Percentiles rank a stretch among this genome's conserved stretches.
Evolutionary conservation across 2,113 vertebrate genomes (phyloP).

Genomic region (Gnathonemus longibarbis): DNA sequence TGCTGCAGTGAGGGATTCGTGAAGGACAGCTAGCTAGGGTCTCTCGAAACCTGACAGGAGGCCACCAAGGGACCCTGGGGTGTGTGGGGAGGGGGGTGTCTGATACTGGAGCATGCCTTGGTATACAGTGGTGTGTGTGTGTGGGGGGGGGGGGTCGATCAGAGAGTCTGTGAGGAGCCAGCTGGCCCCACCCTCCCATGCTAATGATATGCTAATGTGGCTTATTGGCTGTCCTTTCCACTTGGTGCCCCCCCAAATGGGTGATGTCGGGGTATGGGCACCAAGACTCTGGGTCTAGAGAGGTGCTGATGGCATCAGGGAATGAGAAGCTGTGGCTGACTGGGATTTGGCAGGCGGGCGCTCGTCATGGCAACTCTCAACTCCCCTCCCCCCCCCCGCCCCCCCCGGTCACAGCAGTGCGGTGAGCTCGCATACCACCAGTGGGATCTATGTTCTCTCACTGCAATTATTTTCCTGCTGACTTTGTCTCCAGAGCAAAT

Average conservation of each 20-base stretch:
- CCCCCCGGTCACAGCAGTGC: not conserved
- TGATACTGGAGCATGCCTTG: not conserved
- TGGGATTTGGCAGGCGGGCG: not conserved
- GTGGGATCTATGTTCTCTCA: constrained; percentile 7
- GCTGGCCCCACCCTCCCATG: not conserved
- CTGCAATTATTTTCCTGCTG: constrained; percentile 15
- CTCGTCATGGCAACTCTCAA: not conserved
- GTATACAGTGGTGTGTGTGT: not conserved
- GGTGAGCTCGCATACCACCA: not conserved
- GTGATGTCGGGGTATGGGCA: not conserved
- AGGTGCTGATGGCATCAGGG: not conserved
- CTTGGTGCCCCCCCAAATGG: not conserved
- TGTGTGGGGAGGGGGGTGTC: not conserved
- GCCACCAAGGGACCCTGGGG: not conserved
- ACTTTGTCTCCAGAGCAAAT: constrained; percentile 13
- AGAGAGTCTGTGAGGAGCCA: not conserved
- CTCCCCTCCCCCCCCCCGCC: not conserved
- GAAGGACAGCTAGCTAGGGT: not conserved
- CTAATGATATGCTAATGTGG: not conserved
- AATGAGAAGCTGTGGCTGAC: not conserved
- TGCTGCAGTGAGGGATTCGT: not conserved
- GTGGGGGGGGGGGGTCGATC: not conserved
- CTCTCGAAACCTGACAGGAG: not conserved
- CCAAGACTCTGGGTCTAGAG: not conserved
- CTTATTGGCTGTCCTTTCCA: not conserved